Conservation (phyloP, 2,797 vertebrate genomes). For the Tauraco hartlaubi region DNA sequence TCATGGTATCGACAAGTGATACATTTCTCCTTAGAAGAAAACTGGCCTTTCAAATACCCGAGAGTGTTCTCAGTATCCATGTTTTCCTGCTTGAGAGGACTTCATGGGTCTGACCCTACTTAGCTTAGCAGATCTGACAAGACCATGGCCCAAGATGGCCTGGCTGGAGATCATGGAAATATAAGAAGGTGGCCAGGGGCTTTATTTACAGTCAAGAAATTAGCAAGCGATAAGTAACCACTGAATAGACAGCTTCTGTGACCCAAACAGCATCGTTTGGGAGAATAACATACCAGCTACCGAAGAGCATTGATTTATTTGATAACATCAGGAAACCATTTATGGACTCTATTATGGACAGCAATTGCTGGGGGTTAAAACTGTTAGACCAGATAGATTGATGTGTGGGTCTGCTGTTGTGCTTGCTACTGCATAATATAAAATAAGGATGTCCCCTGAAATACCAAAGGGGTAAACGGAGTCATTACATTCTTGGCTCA, state of each 20-base stretch:
- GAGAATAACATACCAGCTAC: constrained; percentile 23
- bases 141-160: neutral
- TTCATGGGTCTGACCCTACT: constrained; percentile 46
- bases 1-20: neutral
- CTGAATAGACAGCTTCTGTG: constrained; percentile 33
- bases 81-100: neutral
- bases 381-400: constrained; percentile 25
- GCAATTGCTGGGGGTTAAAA: neutral
- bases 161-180: constrained; percentile 57
- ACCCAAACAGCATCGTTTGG: constrained; percentile 54
- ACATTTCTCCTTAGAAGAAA: constrained; percentile 2
- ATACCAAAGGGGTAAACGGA: neutral
- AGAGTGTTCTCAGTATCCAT: neutral
- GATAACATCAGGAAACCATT: constrained; percentile 66
- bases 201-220: constrained; percentile 66
- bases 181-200: constrained; percentile 55
- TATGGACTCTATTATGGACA: constrained; percentile 33
- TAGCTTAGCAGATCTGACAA: constrained; percentile 21
- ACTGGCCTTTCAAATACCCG: neutral
- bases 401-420: constrained; percentile 61
- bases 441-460: neutral
- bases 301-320: constrained; percentile 73
- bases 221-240: constrained; percentile 44
- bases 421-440: constrained; percentile 55
- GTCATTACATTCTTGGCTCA: neutral